Evolutionary conservation across 2,113 vertebrate genomes (phyloP), one percentile per base, ranked within the genome.

Genomic region (Oxyruncus cristatus): DNA sequence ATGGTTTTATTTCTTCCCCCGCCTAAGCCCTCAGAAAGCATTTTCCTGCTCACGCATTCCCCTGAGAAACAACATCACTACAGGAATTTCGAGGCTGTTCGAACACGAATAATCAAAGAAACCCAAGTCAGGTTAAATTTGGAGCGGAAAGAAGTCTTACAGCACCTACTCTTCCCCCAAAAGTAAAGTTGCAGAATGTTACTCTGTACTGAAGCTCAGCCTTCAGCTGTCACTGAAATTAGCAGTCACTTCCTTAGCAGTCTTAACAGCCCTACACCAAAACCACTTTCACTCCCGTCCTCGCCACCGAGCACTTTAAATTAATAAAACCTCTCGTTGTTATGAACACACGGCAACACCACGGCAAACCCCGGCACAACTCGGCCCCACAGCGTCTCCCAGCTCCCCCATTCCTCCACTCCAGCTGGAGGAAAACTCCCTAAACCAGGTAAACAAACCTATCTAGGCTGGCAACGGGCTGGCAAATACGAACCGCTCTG

Each of bases 21-120:
- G 70, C 76, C 74, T 81, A 85, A 89, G n/a, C 89, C 77, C 94
- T 95, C 58, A 67, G 67, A 50, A 56, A 88, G 70, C 83, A 50
- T 70, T 61, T 76, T 84, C 67, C 92, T 92, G 79, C 85, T 95
- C 93, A 89, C 85, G 92, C 90, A 81, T 92, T 67, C 83, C 95
- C 90, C 95, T 93, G 59, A 47, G 79, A 92, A 85, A 90, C 75
- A 90, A 52, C 66, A 83, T 27, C 27, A 23, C 94, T 67, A 74
- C 33, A 32, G 12, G 42, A 91, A 27, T 39, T 94, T 18, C 65
- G 62, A 87, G 49, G 68, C 77, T 65, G 73, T 92, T 81, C 44
- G 46, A 85, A 84, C 95, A 92, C 1, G 6, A 93, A 23, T 27
- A 41, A 58, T 12, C 61, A 82, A 39, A 81, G 84, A 79, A 91